phyloP scores from a whole-genome alignment of 2,888 invertebrate genomes.

The Drosophila dives region DNA sequence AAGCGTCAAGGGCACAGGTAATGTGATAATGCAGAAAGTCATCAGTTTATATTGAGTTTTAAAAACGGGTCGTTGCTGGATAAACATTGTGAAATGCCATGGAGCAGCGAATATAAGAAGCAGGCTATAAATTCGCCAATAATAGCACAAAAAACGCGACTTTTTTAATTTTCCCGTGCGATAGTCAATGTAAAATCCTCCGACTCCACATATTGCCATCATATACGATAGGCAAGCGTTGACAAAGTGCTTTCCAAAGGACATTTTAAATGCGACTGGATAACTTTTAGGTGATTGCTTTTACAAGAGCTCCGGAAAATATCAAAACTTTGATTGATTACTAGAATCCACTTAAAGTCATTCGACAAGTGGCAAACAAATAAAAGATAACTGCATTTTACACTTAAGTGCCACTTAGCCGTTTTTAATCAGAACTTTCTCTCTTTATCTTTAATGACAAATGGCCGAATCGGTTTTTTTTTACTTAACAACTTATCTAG shows the following conservation, averaged over 20 bases:
- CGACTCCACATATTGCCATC: constrained; percentile 6
- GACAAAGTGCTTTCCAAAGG: constrained; percentile 2
- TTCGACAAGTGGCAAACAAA: not conserved
- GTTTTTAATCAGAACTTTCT: not conserved
- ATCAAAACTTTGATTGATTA: not conserved
- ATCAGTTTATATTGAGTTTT: constrained; percentile 1
- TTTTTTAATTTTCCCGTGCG: not conserved
- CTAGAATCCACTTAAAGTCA: not conserved
- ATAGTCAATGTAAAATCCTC: constrained; percentile 13
- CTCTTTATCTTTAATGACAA: not conserved
- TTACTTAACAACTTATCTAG: too few species aligned
- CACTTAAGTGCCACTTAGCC: not conserved
- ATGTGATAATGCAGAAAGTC: not conserved
- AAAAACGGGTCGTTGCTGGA: not conserved
- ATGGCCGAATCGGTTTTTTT: not conserved
- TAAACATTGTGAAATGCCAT: not conserved
- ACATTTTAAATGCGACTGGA: not conserved
- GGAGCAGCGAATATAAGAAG: not conserved
- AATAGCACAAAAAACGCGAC: constrained; percentile 3
- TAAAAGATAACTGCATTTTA: not conserved
- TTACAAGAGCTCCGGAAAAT: not conserved
- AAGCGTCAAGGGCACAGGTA: not conserved
- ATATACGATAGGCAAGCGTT: constrained; percentile 18
- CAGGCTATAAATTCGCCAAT: constrained; percentile 2
- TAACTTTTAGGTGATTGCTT: not conserved